Conservation (phyloP, 2,797 vertebrate species). For the Melanotaenia parkinsoni region DNA sequence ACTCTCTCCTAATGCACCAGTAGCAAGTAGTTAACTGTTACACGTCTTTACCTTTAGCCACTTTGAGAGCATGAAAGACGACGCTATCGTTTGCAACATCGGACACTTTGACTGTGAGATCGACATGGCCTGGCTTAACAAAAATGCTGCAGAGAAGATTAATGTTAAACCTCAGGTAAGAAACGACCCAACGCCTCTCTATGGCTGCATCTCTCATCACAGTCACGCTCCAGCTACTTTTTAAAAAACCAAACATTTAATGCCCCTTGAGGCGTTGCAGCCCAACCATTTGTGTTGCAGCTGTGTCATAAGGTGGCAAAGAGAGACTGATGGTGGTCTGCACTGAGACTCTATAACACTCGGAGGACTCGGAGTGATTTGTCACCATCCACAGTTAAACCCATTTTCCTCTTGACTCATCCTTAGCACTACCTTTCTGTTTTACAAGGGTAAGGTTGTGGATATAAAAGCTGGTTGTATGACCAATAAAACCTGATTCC, state of each 20-base stretch:
- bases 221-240: background rate
- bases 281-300: conserved; percentile 43
- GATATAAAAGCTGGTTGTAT: no score
- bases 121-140: conserved; percentile 93
- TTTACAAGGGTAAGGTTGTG: background rate
- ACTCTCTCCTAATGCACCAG: background rate
- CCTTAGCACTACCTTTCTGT: background rate
- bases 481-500: no score
- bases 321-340: conserved; percentile 47
- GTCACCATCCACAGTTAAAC: conserved; percentile 18
- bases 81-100: conserved; percentile 96
- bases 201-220: background rate
- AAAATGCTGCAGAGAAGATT: conserved; percentile 88
- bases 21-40: background rate
- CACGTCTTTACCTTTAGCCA: conserved; percentile 79
- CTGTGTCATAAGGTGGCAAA: conserved; percentile 64
- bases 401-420: no score
- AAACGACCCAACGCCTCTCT: no score
- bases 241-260: no score
- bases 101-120: conserved; percentile 98
- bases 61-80: conserved; percentile 98
- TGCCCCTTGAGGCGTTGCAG: conserved; percentile 64
- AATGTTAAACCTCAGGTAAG: conserved; percentile 96
- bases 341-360: conserved; percentile 34
- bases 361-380: conserved; percentile 35